Conservation (phyloP, 1,140 invertebrate genomes). For the Saxidomus purpurata region DNA sequence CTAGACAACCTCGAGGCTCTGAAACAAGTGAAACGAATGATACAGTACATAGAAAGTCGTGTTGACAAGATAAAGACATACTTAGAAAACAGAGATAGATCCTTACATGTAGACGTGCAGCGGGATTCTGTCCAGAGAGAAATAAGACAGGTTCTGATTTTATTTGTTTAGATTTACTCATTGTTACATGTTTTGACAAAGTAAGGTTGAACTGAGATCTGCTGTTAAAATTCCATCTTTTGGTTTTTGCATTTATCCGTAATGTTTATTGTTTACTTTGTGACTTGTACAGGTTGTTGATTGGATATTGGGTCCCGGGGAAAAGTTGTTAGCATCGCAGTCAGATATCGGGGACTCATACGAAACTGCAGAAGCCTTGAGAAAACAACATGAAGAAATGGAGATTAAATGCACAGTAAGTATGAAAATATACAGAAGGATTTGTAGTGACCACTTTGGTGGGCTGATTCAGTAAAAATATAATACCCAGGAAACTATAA, state of each 20-base stretch:
- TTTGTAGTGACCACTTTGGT: no score
- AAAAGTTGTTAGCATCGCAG: slow-evolving; percentile 90
- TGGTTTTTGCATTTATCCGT: no score
- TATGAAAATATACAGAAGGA: slow-evolving; percentile 5
- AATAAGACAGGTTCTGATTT: slow-evolving; percentile 78
- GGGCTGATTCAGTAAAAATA: no score
- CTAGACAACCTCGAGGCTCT: slow-evolving; percentile 85
- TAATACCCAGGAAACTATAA: no score
- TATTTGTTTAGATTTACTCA: no score
- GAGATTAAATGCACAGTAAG: slow-evolving; percentile 92
- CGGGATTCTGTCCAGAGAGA: slow-evolving; percentile 80
- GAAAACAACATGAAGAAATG: slow-evolving; percentile 91
- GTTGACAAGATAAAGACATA: slow-evolving; percentile 80
- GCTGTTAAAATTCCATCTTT: no score
- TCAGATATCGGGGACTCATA: slow-evolving; percentile 92
- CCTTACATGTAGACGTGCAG: slow-evolving; percentile 88
- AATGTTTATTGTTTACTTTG: no score
- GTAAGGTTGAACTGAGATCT: no score
- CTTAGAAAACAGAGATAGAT: slow-evolving; percentile 87
- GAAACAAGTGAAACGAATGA: slow-evolving; percentile 83
- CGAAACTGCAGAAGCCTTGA: slow-evolving; percentile 90
- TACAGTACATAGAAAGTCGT: slow-evolving; percentile 83
- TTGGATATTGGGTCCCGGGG: slow-evolving; percentile 92
- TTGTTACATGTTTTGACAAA: no score
- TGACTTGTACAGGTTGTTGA: slow-evolving; percentile 88